Evolutionary conservation across 2,113 vertebrate genomes (phyloP).

Genomic region (Chloropsis hardwickii): DNA sequence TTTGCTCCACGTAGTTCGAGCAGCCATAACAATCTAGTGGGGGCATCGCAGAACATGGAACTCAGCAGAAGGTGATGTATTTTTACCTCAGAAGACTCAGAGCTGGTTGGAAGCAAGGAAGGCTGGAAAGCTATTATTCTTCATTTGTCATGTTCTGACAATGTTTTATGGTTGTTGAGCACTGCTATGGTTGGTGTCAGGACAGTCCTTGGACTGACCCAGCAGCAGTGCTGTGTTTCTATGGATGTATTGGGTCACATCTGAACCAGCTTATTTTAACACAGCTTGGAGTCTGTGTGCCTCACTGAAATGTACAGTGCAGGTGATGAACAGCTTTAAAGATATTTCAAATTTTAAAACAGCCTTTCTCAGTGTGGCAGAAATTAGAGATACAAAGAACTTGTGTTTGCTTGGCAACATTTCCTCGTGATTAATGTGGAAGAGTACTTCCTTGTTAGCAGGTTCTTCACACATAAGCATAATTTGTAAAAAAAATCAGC

Average conservation of each 20-base stretch:
- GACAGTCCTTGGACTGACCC: background rate
- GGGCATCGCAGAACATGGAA: background rate
- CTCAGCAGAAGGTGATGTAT: background rate
- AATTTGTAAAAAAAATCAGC: background rate
- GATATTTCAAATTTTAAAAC: background rate
- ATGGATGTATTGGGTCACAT: background rate
- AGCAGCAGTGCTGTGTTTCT: background rate
- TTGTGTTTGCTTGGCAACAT: background rate
- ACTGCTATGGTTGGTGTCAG: background rate
- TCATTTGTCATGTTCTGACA: background rate
- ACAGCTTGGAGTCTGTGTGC: background rate
- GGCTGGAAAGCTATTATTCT: background rate
- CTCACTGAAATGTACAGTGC: background rate
- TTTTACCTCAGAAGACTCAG: background rate
- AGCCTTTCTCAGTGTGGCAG: background rate
- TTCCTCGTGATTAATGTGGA: background rate
- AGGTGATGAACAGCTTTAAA: background rate
- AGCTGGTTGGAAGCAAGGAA: background rate
- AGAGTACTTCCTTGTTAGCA: background rate
- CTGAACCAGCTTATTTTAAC: background rate
- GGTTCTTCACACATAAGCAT: background rate
- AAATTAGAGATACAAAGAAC: background rate
- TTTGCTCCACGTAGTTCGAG: background rate
- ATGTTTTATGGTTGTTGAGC: background rate
- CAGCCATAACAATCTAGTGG: background rate